Evolutionary conservation across 1,140 invertebrate genomes (phyloP), one percentile per base, ranked within the genome.

Genomic region (Dermatophagoides farinae): DNA sequence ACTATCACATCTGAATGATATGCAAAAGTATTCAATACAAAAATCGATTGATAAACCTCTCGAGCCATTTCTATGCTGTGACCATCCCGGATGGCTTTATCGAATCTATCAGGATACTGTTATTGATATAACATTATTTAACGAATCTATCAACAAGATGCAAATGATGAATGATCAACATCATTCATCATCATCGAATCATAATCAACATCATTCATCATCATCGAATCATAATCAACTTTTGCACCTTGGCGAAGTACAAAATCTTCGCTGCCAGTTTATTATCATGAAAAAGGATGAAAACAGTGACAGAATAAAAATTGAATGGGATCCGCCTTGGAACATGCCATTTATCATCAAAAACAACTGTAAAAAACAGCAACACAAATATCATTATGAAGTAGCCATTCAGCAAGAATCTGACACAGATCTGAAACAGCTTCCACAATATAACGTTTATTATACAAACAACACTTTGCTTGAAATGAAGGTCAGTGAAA

Each of bases 101-200:
- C 67, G 74, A 60, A 76, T 77, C 60, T 77, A 76, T 65, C 77
- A 78, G 65, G 77, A 78, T 66, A 78, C 76, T 16, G 31, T 66
- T 37, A 72, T 77, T 0, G 69, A 75, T 63, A 60, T 73, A 8
- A 18, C 40, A n/a, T 58, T 64, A 11, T 65, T 76, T 20, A 40
- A 65, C 5, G 40, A 59, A 39, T n/a, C 65, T 14, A 23, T 65
- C 11, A 38, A 16, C 0, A 31, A 31, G 8, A 31, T 31, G 31
- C 2, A 31, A 31, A 31, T 31, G 31, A 31, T 8, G 31, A 31
- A 2, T 31, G 31, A 31, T 31, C 31, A 31, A 31, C 31, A 31
- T 31, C 31, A 31, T 31, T 8, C 2, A 2, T 22, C 38, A 9
- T 18, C 1, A 18, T n/a, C 10, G 50, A 47, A 18, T 31, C 25